Conservation (phyloP, 1,140 invertebrate genomes). For the Cryptotermes secundus region DNA sequence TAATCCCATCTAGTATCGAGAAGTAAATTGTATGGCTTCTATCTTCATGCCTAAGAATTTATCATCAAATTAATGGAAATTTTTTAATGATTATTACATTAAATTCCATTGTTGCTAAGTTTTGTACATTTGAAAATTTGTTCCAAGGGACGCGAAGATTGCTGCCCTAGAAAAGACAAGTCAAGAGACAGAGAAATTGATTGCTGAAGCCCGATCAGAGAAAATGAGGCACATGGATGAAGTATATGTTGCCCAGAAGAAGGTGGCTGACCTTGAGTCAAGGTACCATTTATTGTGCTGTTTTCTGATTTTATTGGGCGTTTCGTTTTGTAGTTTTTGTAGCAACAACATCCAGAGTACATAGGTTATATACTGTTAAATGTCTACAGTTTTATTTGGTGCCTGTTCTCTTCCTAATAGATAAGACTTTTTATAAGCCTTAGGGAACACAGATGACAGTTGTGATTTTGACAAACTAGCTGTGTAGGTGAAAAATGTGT, state of each 20-base stretch:
- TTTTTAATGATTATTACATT: not conserved
- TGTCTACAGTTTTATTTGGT: not conserved
- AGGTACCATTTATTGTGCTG: slow-evolving; percentile 51
- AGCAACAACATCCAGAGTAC: not conserved
- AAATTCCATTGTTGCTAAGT: slow-evolving; percentile 23
- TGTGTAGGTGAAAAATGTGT: no score
- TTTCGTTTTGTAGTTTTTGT: no score
- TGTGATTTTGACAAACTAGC: no score
- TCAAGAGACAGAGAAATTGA: slow-evolving; percentile 82
- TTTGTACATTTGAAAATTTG: slow-evolving; percentile 33
- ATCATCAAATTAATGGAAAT: no score
- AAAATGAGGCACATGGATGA: slow-evolving; percentile 87
- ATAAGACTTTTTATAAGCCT: no score
- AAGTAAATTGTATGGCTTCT: no score
- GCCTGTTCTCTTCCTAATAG: no score
- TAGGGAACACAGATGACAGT: no score
- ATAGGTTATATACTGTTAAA: not conserved
- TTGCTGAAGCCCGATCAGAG: slow-evolving; percentile 80
- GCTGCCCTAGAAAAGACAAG: slow-evolving; percentile 82
- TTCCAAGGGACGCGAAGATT: slow-evolving; percentile 76
- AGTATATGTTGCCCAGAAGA: slow-evolving; percentile 79
- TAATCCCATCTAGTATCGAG: no score
- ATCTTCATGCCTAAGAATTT: no score
- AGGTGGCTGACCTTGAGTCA: slow-evolving; percentile 78
- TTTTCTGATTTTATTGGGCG: not conserved